These are phyloP conservation scores for Acanthurus lineatus DNA, from an alignment of 2,797 vertebrate species.

Conservation along the genomic window DNA sequence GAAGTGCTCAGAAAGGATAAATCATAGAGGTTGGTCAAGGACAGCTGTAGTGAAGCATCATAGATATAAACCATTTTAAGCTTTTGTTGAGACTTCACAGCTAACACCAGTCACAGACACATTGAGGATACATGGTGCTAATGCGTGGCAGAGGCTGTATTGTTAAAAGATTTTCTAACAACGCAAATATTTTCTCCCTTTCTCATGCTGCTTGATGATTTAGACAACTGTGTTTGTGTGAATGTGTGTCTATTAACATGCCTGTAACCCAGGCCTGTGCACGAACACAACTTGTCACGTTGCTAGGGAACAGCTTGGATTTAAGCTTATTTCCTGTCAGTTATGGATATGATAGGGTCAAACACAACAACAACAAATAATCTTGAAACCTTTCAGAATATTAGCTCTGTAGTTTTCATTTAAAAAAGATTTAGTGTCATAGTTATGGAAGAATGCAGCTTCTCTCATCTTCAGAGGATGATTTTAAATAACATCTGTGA, in stretches of 20 bases:
- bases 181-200: not conserved
- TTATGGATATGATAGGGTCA: not conserved
- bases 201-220: constrained; percentile 2
- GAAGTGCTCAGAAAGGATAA: constrained; percentile 15
- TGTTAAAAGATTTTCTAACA: not conserved
- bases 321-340: constrained; percentile 32
- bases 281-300: constrained; percentile 28
- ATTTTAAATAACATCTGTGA: constrained; percentile 48
- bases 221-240: not conserved
- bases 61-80: constrained; percentile 3
- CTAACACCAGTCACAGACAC: not conserved
- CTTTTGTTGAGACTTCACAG: not conserved
- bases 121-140: not conserved
- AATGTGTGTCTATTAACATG: not conserved
- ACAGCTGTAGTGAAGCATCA: constrained; percentile 18
- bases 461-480: constrained; percentile 27
- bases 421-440: not conserved
- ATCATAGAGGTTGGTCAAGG: constrained; percentile 55
- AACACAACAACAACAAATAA: constrained; percentile 7
- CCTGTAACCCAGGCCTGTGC: not conserved
- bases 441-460: not conserved
- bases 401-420: not conserved
- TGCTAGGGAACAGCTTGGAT: constrained; percentile 55
- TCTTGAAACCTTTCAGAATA: not conserved
- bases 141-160: not conserved